Base-by-base conservation (phyloP, 1,140 invertebrate species). In the Zaprionus inermis region DNA sequence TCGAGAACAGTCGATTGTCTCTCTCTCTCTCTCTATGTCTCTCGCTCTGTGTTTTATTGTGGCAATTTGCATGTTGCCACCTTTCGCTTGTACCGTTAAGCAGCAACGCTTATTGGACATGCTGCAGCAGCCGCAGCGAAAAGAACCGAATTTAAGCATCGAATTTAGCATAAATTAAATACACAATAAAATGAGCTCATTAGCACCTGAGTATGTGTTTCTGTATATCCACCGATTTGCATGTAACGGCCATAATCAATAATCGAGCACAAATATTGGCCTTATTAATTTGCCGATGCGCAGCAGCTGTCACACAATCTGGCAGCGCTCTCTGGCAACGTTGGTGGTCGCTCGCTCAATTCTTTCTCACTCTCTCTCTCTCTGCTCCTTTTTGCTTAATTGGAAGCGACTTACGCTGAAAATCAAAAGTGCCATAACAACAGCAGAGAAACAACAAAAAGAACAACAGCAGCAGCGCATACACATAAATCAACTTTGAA, bases 401-500 rank as follows among this genome's bases (percentile, higher is more conserved):
- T 76, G 69, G 57, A 55, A 61, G 70, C 51, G 69, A 72, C 68
- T 75, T 75, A 61, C 55, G 72, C 55, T 83, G 84, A 88, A 86
- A 88, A 88, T 84, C 77, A 88, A 88, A 88, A 88, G 83, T 88
- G 84, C 68, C 61, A 58, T 30, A 65, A 41, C 60, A 71, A 52
- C 69, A 75, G 54, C 67, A 75, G 55, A 70, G 11, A 41, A 69
- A 14, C 30, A 57, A n/a, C 38, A 63, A 30, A 5, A 59, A 32
- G 32, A 57, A 30, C 55, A 69, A 28, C 55, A 41, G 65, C 38
- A 24, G 24, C 65, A 56, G 38, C 56, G 22, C 51, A 57, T 69
- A 89, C 79, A 86, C 79, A 86, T 86, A 86, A 86, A 86, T 86
- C 83, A 86, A 86, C 84, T 83, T 75, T 89, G 84, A 86, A 81